These are phyloP conservation scores for Spinus olivaceus DNA, from an alignment of 2,797 vertebrate genomes.

Conservation along the genomic window DNA sequence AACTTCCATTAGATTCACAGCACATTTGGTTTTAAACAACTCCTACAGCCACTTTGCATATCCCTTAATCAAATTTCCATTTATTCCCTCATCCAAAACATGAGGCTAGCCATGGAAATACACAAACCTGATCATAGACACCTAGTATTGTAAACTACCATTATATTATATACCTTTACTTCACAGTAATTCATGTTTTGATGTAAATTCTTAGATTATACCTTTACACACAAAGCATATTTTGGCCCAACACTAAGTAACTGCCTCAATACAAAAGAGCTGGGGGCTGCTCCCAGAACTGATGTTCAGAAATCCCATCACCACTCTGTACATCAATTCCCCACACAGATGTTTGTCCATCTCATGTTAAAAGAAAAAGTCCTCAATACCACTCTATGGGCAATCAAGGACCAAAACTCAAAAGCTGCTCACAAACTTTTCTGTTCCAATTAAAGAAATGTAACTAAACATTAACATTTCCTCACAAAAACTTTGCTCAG, in stretches of 20 bases:
- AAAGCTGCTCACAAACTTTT: not conserved
- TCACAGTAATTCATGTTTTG: not conserved
- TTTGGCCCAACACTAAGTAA: not conserved
- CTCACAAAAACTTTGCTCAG: not conserved
- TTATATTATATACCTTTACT: not conserved
- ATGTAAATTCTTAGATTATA: not conserved
- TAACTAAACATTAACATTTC: not conserved
- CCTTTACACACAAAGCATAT: not conserved
- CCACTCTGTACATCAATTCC: not conserved
- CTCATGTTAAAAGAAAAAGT: not conserved
- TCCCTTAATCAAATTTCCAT: not conserved
- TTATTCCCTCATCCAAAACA: not conserved
- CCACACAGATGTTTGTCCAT: not conserved
- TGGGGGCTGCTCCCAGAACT: not conserved
- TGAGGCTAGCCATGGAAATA: not conserved
- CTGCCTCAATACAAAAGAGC: not conserved
- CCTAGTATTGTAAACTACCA: not conserved
- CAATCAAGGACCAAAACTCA: not conserved
- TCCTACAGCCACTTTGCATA: not conserved
- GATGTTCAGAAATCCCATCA: not conserved
- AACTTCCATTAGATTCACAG: not conserved
- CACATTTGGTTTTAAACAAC: not conserved
- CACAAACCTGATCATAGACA: not conserved
- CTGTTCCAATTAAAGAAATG: not conserved
- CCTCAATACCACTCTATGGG: accelerated